Evolutionary conservation across 2,888 invertebrate genomes (phyloP).

Genomic region (Dilophus febrilis): DNA sequence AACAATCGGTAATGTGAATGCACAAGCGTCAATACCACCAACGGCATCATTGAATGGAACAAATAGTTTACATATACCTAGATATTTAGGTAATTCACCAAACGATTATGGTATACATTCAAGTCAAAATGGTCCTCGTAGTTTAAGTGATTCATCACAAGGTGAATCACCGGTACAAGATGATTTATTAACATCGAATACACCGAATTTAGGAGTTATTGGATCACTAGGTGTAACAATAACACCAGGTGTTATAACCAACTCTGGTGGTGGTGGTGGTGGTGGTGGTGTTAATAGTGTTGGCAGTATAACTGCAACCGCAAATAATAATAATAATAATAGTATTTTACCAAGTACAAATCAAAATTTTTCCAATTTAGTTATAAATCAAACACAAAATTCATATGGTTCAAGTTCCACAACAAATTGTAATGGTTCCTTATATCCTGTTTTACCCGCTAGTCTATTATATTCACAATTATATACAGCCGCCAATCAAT

Average conservation of each 20-base stretch:
- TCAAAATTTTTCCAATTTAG: slow-evolving; percentile 33
- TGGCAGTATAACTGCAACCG: slow-evolving; percentile 15
- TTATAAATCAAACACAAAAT: slow-evolving; percentile 35
- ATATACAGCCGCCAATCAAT: slow-evolving; percentile 62
- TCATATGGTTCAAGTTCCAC: slow-evolving; percentile 29
- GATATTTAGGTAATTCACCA: slow-evolving; percentile 39
- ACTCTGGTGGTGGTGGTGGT: slow-evolving; percentile 20
- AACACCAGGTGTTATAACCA: slow-evolving; percentile 29
- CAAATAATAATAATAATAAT: slow-evolving; percentile 32
- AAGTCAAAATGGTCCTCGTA: slow-evolving; percentile 50
- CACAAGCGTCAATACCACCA: slow-evolving; percentile 19
- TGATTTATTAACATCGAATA: slow-evolving; percentile 48
- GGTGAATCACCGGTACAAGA: slow-evolving; percentile 72
- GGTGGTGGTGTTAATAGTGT: slow-evolving; percentile 14
- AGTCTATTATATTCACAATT: slow-evolving; percentile 70
- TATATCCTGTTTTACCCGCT: slow-evolving; percentile 63
- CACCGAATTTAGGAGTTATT: slow-evolving; percentile 35
- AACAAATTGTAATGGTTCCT: slow-evolving; percentile 49
- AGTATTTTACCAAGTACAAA: slow-evolving; percentile 33
- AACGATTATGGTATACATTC: slow-evolving; percentile 42
- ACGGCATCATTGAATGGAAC: slow-evolving; percentile 10
- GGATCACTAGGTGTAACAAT: slow-evolving; percentile 18
- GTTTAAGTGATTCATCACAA: slow-evolving; percentile 66
- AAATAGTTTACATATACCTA: slow-evolving; percentile 41
- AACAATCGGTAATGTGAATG: not conserved